These are phyloP conservation scores for Ginglymostoma cirratum DNA, from an alignment of 2,113 vertebrate genomes.

Conservation along the genomic window DNA sequence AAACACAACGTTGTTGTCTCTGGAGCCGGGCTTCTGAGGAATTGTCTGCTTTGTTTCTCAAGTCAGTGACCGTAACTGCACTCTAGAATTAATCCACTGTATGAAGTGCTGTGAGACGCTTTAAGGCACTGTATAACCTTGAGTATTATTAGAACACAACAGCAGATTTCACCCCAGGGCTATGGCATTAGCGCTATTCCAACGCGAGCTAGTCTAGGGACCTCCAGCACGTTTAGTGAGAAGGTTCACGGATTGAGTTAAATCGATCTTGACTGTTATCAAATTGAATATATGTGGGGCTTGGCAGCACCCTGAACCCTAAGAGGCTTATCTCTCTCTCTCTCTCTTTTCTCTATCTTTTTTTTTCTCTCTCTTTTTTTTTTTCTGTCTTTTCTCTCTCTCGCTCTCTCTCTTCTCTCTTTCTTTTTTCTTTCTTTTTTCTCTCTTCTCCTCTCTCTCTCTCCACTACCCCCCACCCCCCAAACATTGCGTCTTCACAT, in stretches of 20 bases:
- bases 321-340: neutral
- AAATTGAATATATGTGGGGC: neutral
- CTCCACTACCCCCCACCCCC: neutral
- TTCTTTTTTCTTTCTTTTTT: no score
- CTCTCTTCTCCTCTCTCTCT: no score
- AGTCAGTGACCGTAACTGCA: neutral
- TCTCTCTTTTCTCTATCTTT: no score
- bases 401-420: no score
- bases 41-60: neutral
- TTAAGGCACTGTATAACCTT: neutral
- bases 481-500: neutral
- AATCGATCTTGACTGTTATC: neutral
- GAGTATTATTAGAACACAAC: neutral
- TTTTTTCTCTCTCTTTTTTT: no score
- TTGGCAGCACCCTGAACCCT: neutral
- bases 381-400: no score
- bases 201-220: neutral
- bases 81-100: neutral
- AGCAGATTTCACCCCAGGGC: neutral
- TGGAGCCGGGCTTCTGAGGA: neutral
- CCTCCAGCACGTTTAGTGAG: neutral
- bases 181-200: neutral
- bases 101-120: neutral
- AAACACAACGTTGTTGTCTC: no score
- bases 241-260: neutral